phyloP scores from a whole-genome alignment of 2,113 vertebrate genomes.

The Rhinoderma darwinii region DNA sequence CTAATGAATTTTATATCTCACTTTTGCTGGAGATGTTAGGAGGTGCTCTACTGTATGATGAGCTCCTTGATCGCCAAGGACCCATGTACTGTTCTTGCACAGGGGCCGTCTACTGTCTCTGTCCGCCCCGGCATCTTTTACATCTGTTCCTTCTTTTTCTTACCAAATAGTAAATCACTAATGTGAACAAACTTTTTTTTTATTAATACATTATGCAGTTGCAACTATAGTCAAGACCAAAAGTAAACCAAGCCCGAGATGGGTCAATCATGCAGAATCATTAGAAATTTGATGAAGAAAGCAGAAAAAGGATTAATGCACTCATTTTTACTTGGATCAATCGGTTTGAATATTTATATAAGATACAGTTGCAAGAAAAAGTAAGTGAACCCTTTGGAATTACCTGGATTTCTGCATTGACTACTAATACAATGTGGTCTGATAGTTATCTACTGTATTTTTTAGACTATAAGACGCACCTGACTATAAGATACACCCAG shows the following conservation, averaged over 20 bases:
- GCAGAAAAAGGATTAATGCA: background rate
- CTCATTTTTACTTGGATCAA: background rate
- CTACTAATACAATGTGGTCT: no score
- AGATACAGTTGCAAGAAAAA: no score
- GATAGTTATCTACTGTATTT: no score
- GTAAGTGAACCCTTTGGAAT: no score
- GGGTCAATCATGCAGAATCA: conserved; percentile 17
- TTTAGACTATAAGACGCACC: no score
- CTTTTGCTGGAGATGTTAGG: background rate
- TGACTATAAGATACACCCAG: no score
- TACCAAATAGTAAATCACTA: background rate
- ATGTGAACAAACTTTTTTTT: conserved; percentile 19
- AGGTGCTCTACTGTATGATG: background rate
- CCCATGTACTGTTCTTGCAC: background rate
- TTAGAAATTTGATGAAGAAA: background rate
- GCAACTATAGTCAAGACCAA: background rate
- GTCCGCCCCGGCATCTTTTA: background rate
- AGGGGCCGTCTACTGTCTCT: background rate
- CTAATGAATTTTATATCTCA: no score
- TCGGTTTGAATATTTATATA: background rate
- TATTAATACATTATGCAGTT: conserved; percentile 24
- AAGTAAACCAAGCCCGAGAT: background rate
- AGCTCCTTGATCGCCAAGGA: background rate
- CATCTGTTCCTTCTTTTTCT: background rate
- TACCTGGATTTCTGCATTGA: no score